Conservation (phyloP, 92 coral and sea anemone species). For the Zoanthus sansibaricus region DNA sequence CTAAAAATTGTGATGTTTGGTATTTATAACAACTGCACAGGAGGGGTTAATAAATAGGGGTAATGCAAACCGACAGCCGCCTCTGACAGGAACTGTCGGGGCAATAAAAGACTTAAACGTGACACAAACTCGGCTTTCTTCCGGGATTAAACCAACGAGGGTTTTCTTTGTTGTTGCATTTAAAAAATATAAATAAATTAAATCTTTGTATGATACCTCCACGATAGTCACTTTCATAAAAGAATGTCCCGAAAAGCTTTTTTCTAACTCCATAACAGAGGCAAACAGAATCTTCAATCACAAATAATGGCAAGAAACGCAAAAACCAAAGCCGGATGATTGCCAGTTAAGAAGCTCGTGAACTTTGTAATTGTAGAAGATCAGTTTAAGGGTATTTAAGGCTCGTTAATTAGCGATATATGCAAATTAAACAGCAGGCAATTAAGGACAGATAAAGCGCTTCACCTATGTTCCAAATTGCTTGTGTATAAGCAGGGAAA, state of each 20-base stretch:
- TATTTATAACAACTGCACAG: constrained; percentile 64
- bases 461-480: constrained; percentile 52
- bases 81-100: constrained; percentile 40
- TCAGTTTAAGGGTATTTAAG: constrained; percentile 16
- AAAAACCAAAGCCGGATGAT: constrained; percentile 30
- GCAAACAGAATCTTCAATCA: constrained; percentile 15
- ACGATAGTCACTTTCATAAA: constrained; percentile 4
- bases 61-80: constrained; percentile 18
- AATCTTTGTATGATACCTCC: constrained; percentile 36
- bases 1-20: constrained; percentile 14
- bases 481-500: constrained; percentile 26
- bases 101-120: constrained; percentile 27
- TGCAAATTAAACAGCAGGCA: neutral
- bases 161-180: constrained; percentile 20
- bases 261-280: constrained; percentile 9
- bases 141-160: constrained; percentile 34
- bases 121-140: constrained; percentile 47
- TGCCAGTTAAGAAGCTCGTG: constrained; percentile 33
- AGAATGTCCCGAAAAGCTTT: neutral
- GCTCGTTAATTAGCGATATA: constrained; percentile 19
- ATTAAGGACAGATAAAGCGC: constrained; percentile 76
- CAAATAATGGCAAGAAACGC: neutral
- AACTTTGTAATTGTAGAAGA: neutral
- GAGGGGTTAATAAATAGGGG: constrained; percentile 63
- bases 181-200: neutral